Evolutionary conservation across 2,113 vertebrate genomes (phyloP).

Genomic region (Silurus glanis): DNA sequence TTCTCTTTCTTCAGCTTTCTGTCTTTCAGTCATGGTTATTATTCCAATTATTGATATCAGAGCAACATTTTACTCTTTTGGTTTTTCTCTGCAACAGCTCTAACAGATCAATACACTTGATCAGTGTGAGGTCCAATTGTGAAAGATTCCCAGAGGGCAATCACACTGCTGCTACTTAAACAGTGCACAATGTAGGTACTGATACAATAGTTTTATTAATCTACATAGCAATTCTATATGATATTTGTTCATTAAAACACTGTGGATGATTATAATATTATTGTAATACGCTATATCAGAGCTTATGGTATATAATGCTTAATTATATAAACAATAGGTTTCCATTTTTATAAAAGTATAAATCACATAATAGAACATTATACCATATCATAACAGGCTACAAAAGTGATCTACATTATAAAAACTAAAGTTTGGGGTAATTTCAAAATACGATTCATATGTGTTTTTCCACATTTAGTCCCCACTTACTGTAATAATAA

Average conservation of each 20-base stretch:
- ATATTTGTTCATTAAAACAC: not conserved
- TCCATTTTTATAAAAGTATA: not conserved
- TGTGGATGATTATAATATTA: not conserved
- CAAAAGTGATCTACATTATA: too few relatives aligned
- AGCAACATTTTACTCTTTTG: constrained; percentile 67
- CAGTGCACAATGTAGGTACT: not conserved
- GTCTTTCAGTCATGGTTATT: constrained; percentile 70
- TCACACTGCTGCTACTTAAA: not conserved
- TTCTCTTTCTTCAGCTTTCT: constrained; percentile 22
- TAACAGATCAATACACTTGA: constrained; percentile 69
- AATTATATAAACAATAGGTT: not conserved
- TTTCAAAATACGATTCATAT: too few relatives aligned
- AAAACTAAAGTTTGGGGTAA: too few relatives aligned
- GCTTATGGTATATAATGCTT: not conserved
- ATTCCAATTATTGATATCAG: constrained; percentile 75
- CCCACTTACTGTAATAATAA: too few relatives aligned
- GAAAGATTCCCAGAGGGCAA: constrained; percentile 16
- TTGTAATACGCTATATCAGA: not conserved
- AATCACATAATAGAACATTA: not conserved
- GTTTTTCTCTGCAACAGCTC: constrained; percentile 63
- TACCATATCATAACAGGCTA: not conserved
- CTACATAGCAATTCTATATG: not conserved
- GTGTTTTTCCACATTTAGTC: too few relatives aligned
- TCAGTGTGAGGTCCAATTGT: constrained; percentile 37
- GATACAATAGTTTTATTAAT: not conserved